These are phyloP conservation scores for Cotesia glomerata DNA, from an alignment of 1,140 invertebrate species.

Conservation along the genomic window DNA sequence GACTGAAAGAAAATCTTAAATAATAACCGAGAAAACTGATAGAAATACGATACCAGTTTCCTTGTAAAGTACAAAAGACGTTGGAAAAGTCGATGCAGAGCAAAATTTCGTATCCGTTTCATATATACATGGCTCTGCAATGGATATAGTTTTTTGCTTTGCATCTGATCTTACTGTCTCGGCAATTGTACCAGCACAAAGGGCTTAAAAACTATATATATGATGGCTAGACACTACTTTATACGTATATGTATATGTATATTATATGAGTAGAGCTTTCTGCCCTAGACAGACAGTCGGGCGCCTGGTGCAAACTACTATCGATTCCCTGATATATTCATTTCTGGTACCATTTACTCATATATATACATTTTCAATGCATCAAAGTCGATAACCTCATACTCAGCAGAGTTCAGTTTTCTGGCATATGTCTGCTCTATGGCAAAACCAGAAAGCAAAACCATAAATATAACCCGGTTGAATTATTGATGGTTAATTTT, in stretches of 20 bases:
- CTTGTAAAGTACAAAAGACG: not conserved
- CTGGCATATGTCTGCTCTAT: too few relatives aligned
- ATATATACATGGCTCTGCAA: too few relatives aligned
- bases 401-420: too few relatives aligned
- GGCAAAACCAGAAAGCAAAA: too few relatives aligned
- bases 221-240: not conserved
- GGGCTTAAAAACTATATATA: constrained; percentile 4
- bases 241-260: too few relatives aligned
- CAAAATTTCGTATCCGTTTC: not conserved
- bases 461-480: too few relatives aligned
- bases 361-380: constrained; percentile 22
- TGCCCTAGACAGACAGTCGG: constrained; percentile 19
- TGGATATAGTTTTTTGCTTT: constrained; percentile 6
- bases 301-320: constrained; percentile 24
- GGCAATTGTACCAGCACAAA: constrained; percentile 10
- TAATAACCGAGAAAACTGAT: too few relatives aligned
- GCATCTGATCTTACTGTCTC: constrained; percentile 12
- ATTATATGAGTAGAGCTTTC: too few relatives aligned
- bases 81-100: not conserved
- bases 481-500: too few relatives aligned
- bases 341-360: constrained; percentile 23
- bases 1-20: too few relatives aligned
- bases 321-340: constrained; percentile 20
- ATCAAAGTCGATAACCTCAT: constrained; percentile 2
- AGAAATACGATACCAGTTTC: too few relatives aligned